Percentiles rank a stretch among this genome's conserved stretches.
Evolutionary conservation across 2,113 vertebrate species (phyloP).

Genomic region (Xerus inauris): DNA sequence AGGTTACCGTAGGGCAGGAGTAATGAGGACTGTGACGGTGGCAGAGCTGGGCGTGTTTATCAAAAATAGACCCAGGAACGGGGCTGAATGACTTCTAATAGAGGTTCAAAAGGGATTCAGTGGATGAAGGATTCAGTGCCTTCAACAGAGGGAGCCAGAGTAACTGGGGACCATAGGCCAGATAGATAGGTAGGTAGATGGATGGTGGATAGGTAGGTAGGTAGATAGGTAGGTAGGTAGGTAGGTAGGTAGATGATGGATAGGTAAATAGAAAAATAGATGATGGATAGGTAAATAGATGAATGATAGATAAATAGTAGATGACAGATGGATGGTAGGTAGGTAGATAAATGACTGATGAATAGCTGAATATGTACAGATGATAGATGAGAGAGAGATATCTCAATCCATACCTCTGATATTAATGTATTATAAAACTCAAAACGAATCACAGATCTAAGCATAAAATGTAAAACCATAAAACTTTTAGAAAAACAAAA

Average conservation of each 20-base stretch:
- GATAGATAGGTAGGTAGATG: background rate
- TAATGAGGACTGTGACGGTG: background rate
- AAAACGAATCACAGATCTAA: background rate
- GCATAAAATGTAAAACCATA: background rate
- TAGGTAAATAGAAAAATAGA: too few species aligned
- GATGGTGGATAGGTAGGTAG: background rate
- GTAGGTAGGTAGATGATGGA: too few species aligned
- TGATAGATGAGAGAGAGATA: background rate
- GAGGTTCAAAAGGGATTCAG: background rate
- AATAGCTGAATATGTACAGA: too few species aligned
- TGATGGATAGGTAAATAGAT: too few species aligned
- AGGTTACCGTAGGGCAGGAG: background rate
- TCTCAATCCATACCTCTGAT: background rate
- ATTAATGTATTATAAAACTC: background rate
- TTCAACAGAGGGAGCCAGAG: background rate
- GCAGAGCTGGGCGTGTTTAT: background rate
- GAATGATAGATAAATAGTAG: too few species aligned
- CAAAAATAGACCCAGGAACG: background rate
- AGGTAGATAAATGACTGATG: too few species aligned
- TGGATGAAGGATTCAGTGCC: background rate
- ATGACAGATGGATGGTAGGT: too few species aligned
- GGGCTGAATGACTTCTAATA: background rate
- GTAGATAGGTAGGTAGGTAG: background rate
- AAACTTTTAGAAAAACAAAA: background rate
- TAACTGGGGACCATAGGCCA: background rate